Conservation (phyloP, 2,888 invertebrate genomes). For the Rhaphigaster nebulosa region DNA sequence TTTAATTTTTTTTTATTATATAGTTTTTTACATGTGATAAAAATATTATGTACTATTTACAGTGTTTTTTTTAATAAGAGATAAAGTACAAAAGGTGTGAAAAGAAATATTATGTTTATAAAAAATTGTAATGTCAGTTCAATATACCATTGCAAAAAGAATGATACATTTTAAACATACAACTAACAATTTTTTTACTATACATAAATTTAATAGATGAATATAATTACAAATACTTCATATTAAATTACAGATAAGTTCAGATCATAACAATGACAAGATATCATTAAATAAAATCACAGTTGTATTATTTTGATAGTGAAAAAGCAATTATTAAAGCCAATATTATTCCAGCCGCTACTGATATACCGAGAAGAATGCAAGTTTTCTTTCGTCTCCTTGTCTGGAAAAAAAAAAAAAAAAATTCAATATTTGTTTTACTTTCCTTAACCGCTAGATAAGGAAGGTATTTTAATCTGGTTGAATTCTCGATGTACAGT, state of each 20-base stretch:
- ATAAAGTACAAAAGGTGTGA: not conserved
- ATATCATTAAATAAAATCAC: constrained; percentile 42
- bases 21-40: not conserved
- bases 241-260: not conserved
- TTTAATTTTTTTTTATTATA: not conserved
- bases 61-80: not conserved
- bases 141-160: not conserved
- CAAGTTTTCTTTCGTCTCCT: constrained; percentile 61
- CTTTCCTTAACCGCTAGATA: too few species aligned
- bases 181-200: not conserved
- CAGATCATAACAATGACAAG: not conserved
- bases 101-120: not conserved
- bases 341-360: constrained; percentile 58
- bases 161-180: not conserved
- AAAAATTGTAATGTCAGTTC: not conserved
- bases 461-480: too few species aligned
- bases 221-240: constrained; percentile 28
- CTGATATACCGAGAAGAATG: constrained; percentile 61
- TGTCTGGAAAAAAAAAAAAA: constrained; percentile 57
- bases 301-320: constrained; percentile 49
- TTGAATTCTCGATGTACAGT: too few species aligned
- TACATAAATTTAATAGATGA: not conserved
- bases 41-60: not conserved
- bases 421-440: too few species aligned
- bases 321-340: constrained; percentile 60